phyloP scores from a whole-genome alignment of 2,113 vertebrate genomes.

The Enhydra lutris region DNA sequence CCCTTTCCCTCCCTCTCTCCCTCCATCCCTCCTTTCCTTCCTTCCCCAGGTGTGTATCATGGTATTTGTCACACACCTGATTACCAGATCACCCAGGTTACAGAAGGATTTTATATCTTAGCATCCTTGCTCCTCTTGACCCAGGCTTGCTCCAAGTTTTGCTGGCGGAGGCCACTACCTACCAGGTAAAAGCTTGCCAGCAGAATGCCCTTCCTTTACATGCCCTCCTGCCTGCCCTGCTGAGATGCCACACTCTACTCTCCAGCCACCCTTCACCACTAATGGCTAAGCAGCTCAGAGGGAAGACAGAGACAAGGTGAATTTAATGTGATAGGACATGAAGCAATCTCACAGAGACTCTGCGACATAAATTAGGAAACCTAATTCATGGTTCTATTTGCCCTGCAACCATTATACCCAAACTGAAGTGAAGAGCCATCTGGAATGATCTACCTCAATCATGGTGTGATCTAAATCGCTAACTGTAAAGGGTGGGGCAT shows the following conservation, averaged over 20 bases:
- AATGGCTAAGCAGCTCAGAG: background rate
- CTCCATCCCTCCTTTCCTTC: background rate
- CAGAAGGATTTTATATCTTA: background rate
- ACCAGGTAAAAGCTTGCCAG: fast-evolving
- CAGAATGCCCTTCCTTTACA: background rate
- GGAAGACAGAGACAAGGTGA: background rate
- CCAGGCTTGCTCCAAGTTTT: background rate
- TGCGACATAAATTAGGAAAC: background rate
- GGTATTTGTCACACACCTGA: too few relatives aligned
- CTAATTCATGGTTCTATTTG: background rate
- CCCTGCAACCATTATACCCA: background rate
- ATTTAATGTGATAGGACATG: background rate
- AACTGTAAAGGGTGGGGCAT: background rate
- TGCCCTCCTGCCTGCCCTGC: background rate
- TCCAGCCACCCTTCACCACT: too few relatives aligned
- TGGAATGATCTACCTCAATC: background rate
- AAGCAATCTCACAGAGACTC: background rate
- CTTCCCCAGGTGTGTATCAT: background rate
- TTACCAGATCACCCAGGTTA: background rate
- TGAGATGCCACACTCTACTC: too few relatives aligned
- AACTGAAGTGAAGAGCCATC: background rate
- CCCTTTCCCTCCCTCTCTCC: too few relatives aligned
- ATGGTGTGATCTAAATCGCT: background rate
- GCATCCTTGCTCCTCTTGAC: background rate
- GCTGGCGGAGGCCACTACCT: background rate